phyloP scores from a whole-genome alignment of 2,797 vertebrate species.

The Capromys pilorides region DNA sequence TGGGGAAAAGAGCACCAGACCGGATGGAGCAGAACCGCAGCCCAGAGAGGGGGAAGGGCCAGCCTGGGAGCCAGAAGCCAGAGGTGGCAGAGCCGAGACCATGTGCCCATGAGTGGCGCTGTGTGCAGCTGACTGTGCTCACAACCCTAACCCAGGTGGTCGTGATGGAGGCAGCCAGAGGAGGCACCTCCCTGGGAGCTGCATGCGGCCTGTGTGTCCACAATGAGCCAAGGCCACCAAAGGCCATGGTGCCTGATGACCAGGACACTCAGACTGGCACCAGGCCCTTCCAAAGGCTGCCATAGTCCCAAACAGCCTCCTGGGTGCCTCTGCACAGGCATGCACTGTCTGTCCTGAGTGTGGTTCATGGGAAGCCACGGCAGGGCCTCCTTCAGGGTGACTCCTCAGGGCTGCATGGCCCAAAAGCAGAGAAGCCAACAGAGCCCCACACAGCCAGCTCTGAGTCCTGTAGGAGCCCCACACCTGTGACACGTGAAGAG shows the following conservation, averaged over 20 bases:
- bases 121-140: rapidly evolving
- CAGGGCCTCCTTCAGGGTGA: rapidly evolving
- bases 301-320: rapidly evolving
- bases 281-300: rapidly evolving
- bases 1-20: background rate
- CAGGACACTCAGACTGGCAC: background rate
- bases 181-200: rapidly evolving
- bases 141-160: rapidly evolving
- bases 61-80: background rate
- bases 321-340: rapidly evolving
- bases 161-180: rapidly evolving
- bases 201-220: rapidly evolving
- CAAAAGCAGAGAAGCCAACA: background rate
- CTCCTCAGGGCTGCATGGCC: background rate
- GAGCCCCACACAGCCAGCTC: background rate
- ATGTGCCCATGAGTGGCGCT: background rate
- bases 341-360: rapidly evolving
- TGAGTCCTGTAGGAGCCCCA: rapidly evolving
- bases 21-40: background rate
- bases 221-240: rapidly evolving
- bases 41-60: background rate
- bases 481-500: rapidly evolving
- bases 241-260: rapidly evolving
- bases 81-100: rapidly evolving
- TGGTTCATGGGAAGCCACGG: rapidly evolving